These are phyloP conservation scores for Pseudomyrmex flavicornis DNA, from an alignment of 1,140 invertebrate species.

Conservation along the genomic window DNA sequence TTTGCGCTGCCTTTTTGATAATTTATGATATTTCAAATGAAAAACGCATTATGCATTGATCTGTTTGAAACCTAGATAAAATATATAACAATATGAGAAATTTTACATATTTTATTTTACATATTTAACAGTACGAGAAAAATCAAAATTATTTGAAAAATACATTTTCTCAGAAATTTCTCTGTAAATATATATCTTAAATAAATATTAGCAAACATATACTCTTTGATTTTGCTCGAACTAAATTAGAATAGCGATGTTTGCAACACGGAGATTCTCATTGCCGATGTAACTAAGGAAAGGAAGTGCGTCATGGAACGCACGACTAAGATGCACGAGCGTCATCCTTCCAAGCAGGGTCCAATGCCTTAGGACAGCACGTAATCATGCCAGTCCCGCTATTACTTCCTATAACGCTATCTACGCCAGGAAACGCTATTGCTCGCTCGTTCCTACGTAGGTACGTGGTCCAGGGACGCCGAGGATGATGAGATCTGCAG, in stretches of 20 bases:
- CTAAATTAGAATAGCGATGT: not conserved
- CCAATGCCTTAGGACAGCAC: constrained; percentile 72
- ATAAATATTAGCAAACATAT: too few species aligned
- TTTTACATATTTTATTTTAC: not conserved
- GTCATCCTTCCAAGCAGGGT: constrained; percentile 63
- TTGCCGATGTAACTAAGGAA: not conserved
- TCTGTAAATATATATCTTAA: too few species aligned
- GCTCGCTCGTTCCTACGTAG: constrained; percentile 77
- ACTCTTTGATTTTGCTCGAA: not conserved
- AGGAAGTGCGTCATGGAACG: not conserved
- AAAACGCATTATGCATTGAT: constrained; percentile 22
- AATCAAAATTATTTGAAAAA: not conserved
- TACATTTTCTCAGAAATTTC: not conserved
- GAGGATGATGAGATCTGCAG: constrained; percentile 83
- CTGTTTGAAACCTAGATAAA: not conserved
- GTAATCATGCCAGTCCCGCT: constrained; percentile 76
- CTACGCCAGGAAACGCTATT: constrained; percentile 76
- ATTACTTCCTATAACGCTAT: constrained; percentile 79
- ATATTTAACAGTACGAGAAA: not conserved
- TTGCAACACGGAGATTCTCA: not conserved
- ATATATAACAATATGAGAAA: not conserved
- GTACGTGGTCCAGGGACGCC: constrained; percentile 72
- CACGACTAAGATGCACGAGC: constrained; percentile 52
- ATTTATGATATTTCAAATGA: constrained; percentile 42
- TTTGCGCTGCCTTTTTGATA: constrained; percentile 59